Base-by-base conservation (phyloP, 2,888 invertebrate species). In the Carpatolechia fugitivella region DNA sequence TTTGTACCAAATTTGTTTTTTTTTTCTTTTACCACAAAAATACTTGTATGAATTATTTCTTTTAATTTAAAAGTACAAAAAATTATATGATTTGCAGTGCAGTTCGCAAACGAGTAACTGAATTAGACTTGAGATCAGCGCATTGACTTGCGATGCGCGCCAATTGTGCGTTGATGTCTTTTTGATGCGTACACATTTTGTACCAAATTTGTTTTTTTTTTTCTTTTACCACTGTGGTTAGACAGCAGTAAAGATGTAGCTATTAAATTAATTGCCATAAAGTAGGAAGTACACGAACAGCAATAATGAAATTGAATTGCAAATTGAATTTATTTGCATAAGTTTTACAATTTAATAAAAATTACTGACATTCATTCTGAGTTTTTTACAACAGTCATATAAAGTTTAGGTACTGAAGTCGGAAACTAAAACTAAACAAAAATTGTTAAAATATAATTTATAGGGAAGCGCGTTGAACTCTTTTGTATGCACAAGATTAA, bases 111-210 rank as follows among this genome's bases (percentile, higher is more conserved):
- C 6, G 24, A 4, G 24, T 24, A 24, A 24, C 24, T 24, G 24
- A 24, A 24, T 24, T 24, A 24, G 3, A 24, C 5, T 11, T n/a
- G n/a, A n/a, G n/a, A n/a, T n/a, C 13, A 35, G 35, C 40, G 18
- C 40, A 29, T n/a, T 49, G 53, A 49, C 56, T 52, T 7, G 35
- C 36, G 16, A 16, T 38, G 38, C 18, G 50, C 53, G 50, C 36
- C 60, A 60, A 58, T 59, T 58, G 63, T 63, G 61, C 79, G 80
- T 79, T 83, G 80, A 83, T 74, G 78, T 80, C 77, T 82, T 82
- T 82, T 77, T 68, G 66, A 80, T 71, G 74, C 64, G 64, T 62
- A 54, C 18, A 18, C 40, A 11, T 8, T 11, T 11, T 24, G 30
- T 38, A 38, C 51, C 5, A 40, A 13, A 50, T 54, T 44, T 49